Base-by-base conservation (phyloP, 2,113 vertebrate species). In the Callithrix jacchus region DNA sequence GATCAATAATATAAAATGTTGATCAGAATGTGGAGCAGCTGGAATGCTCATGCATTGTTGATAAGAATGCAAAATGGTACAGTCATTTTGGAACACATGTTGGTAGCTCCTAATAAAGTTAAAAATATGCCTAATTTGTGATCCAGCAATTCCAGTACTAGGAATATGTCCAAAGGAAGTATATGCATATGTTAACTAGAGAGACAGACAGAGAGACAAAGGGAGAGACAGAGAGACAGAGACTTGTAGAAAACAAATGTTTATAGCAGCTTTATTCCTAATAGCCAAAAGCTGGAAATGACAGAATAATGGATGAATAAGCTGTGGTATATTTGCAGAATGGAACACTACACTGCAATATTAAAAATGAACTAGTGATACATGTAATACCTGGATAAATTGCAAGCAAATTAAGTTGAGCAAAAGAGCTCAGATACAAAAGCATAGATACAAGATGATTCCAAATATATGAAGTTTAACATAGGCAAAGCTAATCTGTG, bases 251-350 rank as follows among this genome's bases (percentile, higher is more conserved):
- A 89, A 37, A 89, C 35, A 23, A 76, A 95, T 74, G 40, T 64
- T 93, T 87, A 95, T 10, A 89, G 30, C 14, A 89, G 18, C 18
- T 95, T 97, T 93, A 92, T 79, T 93, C 68, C 77, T 70, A 93
- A 95, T 56, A 86, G 56, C 52, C 81, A 21, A 49, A 81, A 95
- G n/a, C 25, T 73, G 42, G 42, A 86, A 96, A 85, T 14, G 76
- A 86, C 5, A 71, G 21, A 52, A 64, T 37, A 93, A 87, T 23
- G 12, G 47, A 49, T 86, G 93, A 2, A 23, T 89, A 61, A 82
- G 82, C 21, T 85, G 37, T 95, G 68, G 35, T 64, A 82, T 40
- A 92, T 58, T 82, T 35, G 23, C 27, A 76, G 37, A 82, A 52
- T 35, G 52, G 6, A 37, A 71, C 37, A 88, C 52, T 82, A 58